Evolutionary conservation across 2,888 invertebrate species (phyloP), one percentile per base, ranked within the genome.

Genomic region (Caenorhabditis angaria): DNA sequence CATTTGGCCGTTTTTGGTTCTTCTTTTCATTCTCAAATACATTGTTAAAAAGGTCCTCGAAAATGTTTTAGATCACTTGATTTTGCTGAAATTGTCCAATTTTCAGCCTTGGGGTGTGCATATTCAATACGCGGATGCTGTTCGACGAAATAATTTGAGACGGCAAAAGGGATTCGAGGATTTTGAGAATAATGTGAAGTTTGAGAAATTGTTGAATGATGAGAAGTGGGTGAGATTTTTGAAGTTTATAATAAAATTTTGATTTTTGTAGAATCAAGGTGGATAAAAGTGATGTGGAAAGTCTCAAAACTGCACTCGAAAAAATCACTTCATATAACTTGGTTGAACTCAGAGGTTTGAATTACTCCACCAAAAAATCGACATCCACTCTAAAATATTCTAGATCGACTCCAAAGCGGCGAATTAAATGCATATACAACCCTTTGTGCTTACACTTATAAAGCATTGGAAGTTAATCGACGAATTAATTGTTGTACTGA

Each of bases 401-500:
- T 64, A 86, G 87, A 77, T 25, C 70, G 70, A 0, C 78, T 87
- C 8, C 85, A 85, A 67, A 62, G 55, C 8, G 83, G 78, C 32
- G 56, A 76, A 12, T 65, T 79, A 60, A 82, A 71, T 12, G 85
- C 87, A 4, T 72, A 71, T 20, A 76, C 79, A 25, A 83, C 78
- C 0, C 70, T 85, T 20, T 68, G 73, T 41, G 86, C 87, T 0
- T 87, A 79, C 56, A 69, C 83, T 14, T 76, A 75, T 73, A 81
- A 77, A 41, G 84, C 83, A 22, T 51, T 86, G 14, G 60, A 83
- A 62, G 82, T 83, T 0, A 74, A 87, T 27, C 76, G 80, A 2
- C 48, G 68, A 18, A 67, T 86, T 59, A 86, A 87, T 60, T 85
- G 84, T 53, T 58, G 84, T 27, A 79, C 80, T 4, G 83, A 87